Evolutionary conservation across 1,140 invertebrate genomes (phyloP), one percentile per base, ranked within the genome.

Genomic region (Dufourea novaeangliae): DNA sequence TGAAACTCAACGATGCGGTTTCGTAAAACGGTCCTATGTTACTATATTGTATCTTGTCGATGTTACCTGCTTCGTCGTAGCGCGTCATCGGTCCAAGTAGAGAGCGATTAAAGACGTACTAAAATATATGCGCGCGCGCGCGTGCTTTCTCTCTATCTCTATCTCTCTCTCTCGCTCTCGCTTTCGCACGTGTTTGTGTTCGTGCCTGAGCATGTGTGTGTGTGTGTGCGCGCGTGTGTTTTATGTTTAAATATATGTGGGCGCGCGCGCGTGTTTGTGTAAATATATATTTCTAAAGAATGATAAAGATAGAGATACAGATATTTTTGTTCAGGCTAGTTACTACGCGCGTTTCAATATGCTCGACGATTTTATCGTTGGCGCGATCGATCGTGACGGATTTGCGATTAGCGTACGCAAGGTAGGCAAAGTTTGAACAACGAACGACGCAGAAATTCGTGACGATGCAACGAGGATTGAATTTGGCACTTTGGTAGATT

Each of bases 31-130:
- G 14, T 62, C n/a, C 34, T 39, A 22, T 62, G 25, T 29, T 44
- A 1, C 10, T 11, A 25, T 14, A 61, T 12, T 5, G 11, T 34
- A 6, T 20, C 32, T 10, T 61, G 32, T 62, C 34, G 4, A 37
- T 14, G 37, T 25, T 25, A 14, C 34, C 29, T 22, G 0, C 2
- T 70, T 22, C 10, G 34, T 39, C 39, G 73, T 32, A 14, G 32
- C 66, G 29, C 14, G 37, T 41, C 50, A 12, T 25, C n/a, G 17
- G n/a, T 67, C 54, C 66, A 50, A 39, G 10, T 27, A 56, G 50
- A 66, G 27, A n/a, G 20, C 57, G 46, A 11, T 64, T 46, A 67
- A 46, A 37, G 63, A 79, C 56, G 72, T 79, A 79, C 34, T 76
- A 79, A 79, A 79, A 79, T 66, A 78, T 44, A 74, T 22, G 37